phyloP scores from a whole-genome alignment of 2,797 vertebrate species.

The Hybognathus amarus region DNA sequence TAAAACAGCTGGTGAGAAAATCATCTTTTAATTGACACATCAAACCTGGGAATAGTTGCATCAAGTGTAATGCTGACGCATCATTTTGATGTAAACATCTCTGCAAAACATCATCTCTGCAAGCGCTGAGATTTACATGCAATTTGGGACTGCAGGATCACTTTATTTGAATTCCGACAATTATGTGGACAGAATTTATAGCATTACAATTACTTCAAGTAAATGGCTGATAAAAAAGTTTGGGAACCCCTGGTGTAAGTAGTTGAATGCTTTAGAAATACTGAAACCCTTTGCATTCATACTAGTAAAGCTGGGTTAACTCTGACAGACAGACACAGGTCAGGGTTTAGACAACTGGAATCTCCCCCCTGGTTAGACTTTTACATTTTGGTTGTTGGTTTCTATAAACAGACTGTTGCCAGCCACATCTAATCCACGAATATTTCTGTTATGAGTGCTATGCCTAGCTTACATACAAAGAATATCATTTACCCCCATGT shows the following conservation, averaged over 20 bases:
- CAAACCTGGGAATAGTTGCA: not conserved
- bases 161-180: not conserved
- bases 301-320: conserved; percentile 14
- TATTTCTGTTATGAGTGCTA: conserved; percentile 44
- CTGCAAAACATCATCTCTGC: not conserved
- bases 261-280: conserved; percentile 11
- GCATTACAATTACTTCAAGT: not conserved
- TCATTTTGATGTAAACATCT: not conserved
- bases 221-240: not conserved
- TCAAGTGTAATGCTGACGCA: not conserved
- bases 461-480: conserved; percentile 18
- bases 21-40: not conserved
- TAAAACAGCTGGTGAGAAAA: not conserved
- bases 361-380: conserved; percentile 73
- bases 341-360: conserved; percentile 81
- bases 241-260: not conserved
- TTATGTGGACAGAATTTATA: not conserved
- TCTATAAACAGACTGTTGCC: conserved; percentile 57
- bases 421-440: conserved; percentile 33
- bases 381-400: conserved; percentile 54
- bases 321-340: conserved; percentile 61
- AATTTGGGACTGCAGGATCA: not conserved
- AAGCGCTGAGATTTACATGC: not conserved
- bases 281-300: conserved; percentile 10
- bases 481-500: conserved; percentile 43